phyloP scores from a whole-genome alignment of 1,140 invertebrate genomes.

The Charaxes varanes region DNA sequence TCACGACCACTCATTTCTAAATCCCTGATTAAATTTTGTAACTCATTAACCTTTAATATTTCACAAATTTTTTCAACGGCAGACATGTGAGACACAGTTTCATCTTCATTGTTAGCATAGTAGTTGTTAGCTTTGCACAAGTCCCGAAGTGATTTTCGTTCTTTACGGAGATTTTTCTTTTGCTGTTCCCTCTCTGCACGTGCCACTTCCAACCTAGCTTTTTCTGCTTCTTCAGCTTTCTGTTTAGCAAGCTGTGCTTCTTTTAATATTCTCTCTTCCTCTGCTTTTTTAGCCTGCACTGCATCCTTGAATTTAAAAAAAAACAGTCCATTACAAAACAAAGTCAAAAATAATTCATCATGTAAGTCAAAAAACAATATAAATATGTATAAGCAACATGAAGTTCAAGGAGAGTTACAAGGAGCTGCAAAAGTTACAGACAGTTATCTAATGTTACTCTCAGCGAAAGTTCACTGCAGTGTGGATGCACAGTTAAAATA shows the following conservation, averaged over 20 bases:
- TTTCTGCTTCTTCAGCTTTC: conserved; percentile 86
- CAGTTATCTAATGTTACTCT: too few relatives aligned
- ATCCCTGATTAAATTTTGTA: conserved; percentile 85
- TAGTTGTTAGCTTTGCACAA: conserved; percentile 92
- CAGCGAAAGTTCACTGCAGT: too few relatives aligned
- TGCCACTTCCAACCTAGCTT: conserved; percentile 84
- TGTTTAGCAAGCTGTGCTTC: conserved; percentile 87
- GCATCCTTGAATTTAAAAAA: conserved; percentile 79
- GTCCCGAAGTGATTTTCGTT: conserved; percentile 90
- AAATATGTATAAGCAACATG: too few relatives aligned
- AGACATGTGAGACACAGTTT: conserved; percentile 89
- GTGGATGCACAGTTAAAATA: too few relatives aligned
- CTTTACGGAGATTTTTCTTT: conserved; percentile 89
- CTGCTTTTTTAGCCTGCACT: conserved; percentile 85
- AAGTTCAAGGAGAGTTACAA: too few relatives aligned
- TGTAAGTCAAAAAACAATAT: too few relatives aligned
- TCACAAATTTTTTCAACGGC: conserved; percentile 93
- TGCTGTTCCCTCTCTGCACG: conserved; percentile 91
- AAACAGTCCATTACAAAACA: too few relatives aligned
- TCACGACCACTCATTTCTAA: too few relatives aligned
- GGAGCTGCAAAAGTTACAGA: too few relatives aligned
- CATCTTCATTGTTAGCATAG: conserved; percentile 83
- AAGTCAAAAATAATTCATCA: too few relatives aligned
- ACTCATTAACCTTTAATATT: too few relatives aligned
- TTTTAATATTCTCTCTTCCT: conserved; percentile 84